Conservation (phyloP, 2,888 invertebrate genomes). For the Coecobrya sp. region DNA sequence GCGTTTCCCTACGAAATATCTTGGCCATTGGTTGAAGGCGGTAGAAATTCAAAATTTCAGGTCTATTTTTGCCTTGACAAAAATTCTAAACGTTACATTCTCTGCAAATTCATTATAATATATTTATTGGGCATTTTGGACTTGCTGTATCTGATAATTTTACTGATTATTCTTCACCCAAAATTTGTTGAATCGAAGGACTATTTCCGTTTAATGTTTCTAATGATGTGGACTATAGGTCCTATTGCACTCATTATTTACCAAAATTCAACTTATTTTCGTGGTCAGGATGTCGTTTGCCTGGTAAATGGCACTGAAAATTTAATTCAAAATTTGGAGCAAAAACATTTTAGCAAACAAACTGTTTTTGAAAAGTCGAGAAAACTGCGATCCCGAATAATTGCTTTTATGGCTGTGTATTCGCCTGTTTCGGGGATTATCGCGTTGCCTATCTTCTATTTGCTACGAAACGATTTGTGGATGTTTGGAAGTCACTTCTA, state of each 20-base stretch:
- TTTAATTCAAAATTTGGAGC: background rate
- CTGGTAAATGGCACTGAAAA: slow-evolving; percentile 9
- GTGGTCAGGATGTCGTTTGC: background rate
- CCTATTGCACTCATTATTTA: background rate
- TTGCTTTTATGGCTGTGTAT: background rate
- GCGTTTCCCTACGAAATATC: background rate
- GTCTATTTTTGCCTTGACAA: too few species aligned
- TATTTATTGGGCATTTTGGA: too few species aligned
- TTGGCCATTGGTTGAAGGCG: too few species aligned
- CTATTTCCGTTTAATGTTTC: background rate
- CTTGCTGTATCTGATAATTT: too few species aligned
- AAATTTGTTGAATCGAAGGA: background rate
- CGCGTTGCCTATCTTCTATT: background rate
- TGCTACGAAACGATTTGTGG: background rate
- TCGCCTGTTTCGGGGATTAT: background rate
- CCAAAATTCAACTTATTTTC: background rate
- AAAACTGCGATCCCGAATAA: background rate
- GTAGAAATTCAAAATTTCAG: too few species aligned
- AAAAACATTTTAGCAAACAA: background rate
- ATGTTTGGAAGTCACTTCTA: background rate
- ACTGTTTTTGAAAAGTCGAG: background rate
- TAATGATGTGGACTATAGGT: background rate
- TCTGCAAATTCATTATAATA: too few species aligned
- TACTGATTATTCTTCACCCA: background rate
- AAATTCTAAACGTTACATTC: too few species aligned